Conservation (phyloP, 2,888 invertebrate species). For the Leptinotarsa peninsularis region DNA sequence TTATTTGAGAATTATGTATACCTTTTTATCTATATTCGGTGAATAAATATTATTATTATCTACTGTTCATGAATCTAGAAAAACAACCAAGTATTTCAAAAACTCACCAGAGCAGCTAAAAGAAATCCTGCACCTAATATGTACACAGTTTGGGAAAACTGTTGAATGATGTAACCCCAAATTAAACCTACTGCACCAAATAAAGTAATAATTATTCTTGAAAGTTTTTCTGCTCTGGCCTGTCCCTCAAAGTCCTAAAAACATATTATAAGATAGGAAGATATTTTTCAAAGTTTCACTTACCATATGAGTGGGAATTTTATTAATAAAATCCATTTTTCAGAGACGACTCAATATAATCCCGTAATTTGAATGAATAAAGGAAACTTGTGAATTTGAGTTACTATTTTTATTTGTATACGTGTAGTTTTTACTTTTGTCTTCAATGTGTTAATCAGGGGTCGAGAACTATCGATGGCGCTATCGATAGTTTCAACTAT, state of each 20-base stretch:
- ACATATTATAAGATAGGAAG: conserved; percentile 24
- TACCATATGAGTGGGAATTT: conserved; percentile 67
- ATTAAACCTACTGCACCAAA: conserved; percentile 92
- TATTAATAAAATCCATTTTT: conserved; percentile 62
- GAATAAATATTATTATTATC: too few relatives aligned
- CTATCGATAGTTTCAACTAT: too few relatives aligned
- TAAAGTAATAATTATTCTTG: conserved; percentile 88
- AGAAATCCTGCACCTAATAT: conserved; percentile 92
- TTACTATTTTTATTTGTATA: neutral
- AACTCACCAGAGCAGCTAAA: conserved; percentile 82
- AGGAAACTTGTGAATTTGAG: too few relatives aligned
- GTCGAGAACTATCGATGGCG: too few relatives aligned
- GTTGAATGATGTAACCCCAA: conserved; percentile 94
- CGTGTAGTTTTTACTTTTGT: neutral
- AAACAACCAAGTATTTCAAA: neutral
- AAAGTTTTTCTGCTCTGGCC: conserved; percentile 88
- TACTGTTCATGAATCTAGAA: too few relatives aligned
- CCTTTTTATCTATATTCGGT: too few relatives aligned
- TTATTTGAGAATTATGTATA: too few relatives aligned
- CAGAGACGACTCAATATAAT: neutral
- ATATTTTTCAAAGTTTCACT: conserved; percentile 32
- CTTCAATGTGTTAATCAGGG: too few relatives aligned
- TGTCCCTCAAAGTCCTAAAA: conserved; percentile 90
- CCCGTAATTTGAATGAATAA: too few relatives aligned
- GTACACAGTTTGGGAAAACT: conserved; percentile 95